A percentile compares a stretch with the other conserved stretches of the same genome.
Conservation (phyloP, 2,113 vertebrate genomes). For the Odobenus rosmarus region DNA sequence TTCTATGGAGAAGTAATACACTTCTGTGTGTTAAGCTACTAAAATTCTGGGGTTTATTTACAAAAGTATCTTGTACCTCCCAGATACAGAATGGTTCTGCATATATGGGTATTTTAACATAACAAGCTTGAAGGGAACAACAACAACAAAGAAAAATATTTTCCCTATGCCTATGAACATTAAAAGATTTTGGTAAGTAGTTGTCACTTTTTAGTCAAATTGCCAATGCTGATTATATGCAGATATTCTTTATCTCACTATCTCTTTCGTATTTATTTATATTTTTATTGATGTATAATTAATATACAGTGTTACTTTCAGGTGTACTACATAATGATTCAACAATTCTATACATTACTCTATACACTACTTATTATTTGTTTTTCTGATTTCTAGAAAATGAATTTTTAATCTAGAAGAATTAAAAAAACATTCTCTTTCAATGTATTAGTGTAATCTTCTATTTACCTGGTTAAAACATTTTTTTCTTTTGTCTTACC, state of each 20-base stretch:
- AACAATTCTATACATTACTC: neutral
- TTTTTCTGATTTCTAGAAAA: neutral
- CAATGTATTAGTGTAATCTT: neutral
- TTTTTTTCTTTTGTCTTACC: neutral
- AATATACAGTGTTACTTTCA: neutral
- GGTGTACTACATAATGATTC: neutral
- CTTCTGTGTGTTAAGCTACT: neutral
- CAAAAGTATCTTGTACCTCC: neutral
- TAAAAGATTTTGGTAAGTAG: slow-evolving; percentile 12
- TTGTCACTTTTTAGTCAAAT: slow-evolving; percentile 7
- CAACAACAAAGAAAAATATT: neutral
- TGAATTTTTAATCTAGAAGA: slow-evolving; percentile 6
- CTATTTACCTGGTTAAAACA: neutral
- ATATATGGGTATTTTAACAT: neutral
- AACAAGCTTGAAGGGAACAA: neutral
- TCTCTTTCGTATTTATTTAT: slow-evolving; percentile 43
- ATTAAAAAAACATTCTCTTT: slow-evolving; percentile 18
- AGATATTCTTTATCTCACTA: neutral
- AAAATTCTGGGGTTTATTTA: neutral
- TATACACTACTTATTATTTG: neutral
- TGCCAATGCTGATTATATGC: neutral
- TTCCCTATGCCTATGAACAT: neutral
- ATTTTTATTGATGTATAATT: neutral
- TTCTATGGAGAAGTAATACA: neutral
- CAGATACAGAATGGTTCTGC: neutral